Percentiles rank a stretch among this genome's conserved stretches.
phyloP scores from a whole-genome alignment of 2,888 invertebrate genomes.

The Dorcus parallelipipedus region DNA sequence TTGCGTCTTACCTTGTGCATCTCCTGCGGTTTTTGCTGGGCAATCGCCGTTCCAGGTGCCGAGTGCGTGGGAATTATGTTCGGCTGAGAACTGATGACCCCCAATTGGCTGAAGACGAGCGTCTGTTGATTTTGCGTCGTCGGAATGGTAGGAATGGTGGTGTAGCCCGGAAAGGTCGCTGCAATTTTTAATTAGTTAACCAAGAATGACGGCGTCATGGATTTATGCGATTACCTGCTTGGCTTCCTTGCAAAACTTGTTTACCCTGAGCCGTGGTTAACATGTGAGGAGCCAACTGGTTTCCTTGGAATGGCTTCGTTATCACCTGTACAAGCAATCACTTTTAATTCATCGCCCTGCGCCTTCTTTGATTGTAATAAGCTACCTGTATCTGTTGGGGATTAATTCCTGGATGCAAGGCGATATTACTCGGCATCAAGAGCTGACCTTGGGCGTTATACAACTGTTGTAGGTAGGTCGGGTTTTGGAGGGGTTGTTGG shows the following conservation, averaged over 20 bases:
- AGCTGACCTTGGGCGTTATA: constrained; percentile 78
- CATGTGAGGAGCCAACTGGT: constrained; percentile 77
- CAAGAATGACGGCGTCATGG: not conserved
- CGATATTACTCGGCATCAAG: constrained; percentile 77
- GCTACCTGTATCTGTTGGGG: constrained; percentile 72
- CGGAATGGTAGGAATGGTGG: constrained; percentile 73
- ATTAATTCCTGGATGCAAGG: constrained; percentile 72
- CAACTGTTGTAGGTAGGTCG: constrained; percentile 73
- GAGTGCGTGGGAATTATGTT: constrained; percentile 64
- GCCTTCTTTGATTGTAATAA: not conserved
- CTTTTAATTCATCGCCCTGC: not conserved
- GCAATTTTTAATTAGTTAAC: constrained; percentile 19
- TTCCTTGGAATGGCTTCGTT: constrained; percentile 81
- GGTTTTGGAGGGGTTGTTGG: constrained; percentile 74
- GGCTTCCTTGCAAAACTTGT: constrained; percentile 64
- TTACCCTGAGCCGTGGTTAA: constrained; percentile 71
- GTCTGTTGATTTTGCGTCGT: constrained; percentile 74
- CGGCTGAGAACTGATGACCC: constrained; percentile 67
- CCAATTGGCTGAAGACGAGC: constrained; percentile 70
- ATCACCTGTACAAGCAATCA: constrained; percentile 60
- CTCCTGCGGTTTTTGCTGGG: constrained; percentile 59
- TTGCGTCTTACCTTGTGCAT: constrained; percentile 60
- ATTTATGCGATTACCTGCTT: constrained; percentile 52
- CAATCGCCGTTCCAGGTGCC: constrained; percentile 47
- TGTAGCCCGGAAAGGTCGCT: constrained; percentile 71